Conservation (phyloP, 2,888 invertebrate genomes). For the Drosophila fulvimacula region DNA sequence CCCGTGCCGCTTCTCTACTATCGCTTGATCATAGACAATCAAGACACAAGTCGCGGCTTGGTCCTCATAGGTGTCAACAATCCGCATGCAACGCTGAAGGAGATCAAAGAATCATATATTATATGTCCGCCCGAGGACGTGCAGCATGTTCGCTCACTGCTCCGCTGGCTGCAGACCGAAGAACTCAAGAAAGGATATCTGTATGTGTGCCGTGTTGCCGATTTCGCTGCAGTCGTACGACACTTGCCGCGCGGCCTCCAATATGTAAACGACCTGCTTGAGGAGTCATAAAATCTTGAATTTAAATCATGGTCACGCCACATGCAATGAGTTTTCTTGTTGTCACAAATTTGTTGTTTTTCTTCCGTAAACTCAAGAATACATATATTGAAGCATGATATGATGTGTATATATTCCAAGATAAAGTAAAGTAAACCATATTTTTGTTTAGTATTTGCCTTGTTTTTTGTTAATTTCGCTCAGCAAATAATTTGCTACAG, state of each 20-base stretch:
- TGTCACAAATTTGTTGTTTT: not conserved
- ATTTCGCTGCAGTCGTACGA: not conserved
- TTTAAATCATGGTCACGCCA: not conserved
- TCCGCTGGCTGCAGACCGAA: conserved; percentile 1
- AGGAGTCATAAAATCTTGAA: not conserved
- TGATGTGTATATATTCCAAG: not conserved
- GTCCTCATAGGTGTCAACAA: conserved; percentile 8
- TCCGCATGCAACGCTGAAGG: not conserved
- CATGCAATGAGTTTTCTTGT: no score
- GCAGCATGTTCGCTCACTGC: not conserved
- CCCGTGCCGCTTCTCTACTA: conserved; percentile 11
- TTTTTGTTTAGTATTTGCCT: conserved; percentile 8
- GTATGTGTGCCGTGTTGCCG: conserved; percentile 4
- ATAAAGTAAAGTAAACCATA: conserved; percentile 2
- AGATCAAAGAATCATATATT: not conserved
- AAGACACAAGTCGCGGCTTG: not conserved
- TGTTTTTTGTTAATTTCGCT: conserved; percentile 28
- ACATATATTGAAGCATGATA: conserved; percentile 4
- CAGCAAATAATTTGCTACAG: conserved; percentile 16
- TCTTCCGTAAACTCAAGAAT: not conserved
- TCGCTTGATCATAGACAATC: conserved; percentile 8
- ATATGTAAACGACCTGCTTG: conserved; percentile 3
- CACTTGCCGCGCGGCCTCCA: not conserved
- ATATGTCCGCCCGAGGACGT: not conserved
- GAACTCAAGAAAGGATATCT: conserved; percentile 2